Evolutionary conservation across 2,113 vertebrate genomes (phyloP).

Genomic region (Turdus rufiventris): DNA sequence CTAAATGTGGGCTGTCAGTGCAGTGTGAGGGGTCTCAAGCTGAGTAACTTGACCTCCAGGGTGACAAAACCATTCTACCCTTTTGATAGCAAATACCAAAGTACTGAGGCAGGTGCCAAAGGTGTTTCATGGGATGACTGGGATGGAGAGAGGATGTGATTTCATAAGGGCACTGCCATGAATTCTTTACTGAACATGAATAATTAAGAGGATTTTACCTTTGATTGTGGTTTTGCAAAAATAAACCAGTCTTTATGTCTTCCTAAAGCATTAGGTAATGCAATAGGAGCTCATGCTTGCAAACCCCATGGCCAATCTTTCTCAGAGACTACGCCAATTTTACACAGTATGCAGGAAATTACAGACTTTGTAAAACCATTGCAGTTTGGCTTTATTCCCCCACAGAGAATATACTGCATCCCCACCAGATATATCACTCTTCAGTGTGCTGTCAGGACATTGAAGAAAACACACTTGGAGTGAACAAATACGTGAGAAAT

Average conservation of each 20-base stretch:
- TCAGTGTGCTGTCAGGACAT: background rate
- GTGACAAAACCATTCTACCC: background rate
- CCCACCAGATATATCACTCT: background rate
- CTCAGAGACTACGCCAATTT: background rate
- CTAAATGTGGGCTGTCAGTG: background rate
- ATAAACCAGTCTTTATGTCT: conserved; percentile 22
- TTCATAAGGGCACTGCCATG: background rate
- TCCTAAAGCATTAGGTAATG: conserved; percentile 46
- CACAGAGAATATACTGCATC: background rate
- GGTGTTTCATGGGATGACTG: background rate
- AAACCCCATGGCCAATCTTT: conserved; percentile 18
- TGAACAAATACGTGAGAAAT: background rate
- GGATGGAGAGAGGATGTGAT: background rate
- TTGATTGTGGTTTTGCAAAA: conserved; percentile 42
- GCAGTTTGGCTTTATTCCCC: conserved; percentile 21
- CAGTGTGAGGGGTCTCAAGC: background rate
- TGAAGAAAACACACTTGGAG: background rate
- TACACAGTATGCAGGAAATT: conserved; percentile 29
- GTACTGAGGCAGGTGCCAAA: background rate
- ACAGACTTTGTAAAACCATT: conserved; percentile 1
- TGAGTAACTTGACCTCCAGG: background rate
- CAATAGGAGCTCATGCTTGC: background rate
- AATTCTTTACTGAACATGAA: conserved; percentile 43
- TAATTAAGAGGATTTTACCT: conserved; percentile 51
- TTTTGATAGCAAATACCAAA: background rate